A percentile compares a stretch with the other conserved stretches of the same genome.
These are phyloP conservation scores for Seira ritae DNA, from an alignment of 2,888 invertebrate genomes.

Conservation along the genomic window DNA sequence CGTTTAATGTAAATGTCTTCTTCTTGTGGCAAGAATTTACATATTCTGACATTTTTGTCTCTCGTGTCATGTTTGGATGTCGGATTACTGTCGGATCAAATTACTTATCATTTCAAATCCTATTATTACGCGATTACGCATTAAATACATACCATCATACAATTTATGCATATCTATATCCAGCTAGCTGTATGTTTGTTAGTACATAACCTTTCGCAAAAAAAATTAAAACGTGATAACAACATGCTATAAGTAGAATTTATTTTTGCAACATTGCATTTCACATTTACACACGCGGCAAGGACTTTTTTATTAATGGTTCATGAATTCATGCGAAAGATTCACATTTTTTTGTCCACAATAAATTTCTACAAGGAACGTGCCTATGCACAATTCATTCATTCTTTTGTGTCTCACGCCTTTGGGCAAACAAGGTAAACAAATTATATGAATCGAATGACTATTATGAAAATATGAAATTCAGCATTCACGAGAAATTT, in stretches of 20 bases:
- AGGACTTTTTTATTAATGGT: background rate
- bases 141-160: too few species aligned
- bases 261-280: background rate
- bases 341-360: background rate
- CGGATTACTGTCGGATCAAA: background rate
- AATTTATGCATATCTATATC: background rate
- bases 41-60: background rate
- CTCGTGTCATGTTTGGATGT: background rate
- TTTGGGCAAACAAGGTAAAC: background rate
- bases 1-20: too few species aligned
- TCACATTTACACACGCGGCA: background rate
- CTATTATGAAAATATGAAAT: background rate
- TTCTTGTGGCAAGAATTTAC: background rate
- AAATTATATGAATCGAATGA: background rate
- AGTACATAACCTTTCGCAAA: background rate
- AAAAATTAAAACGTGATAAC: background rate
- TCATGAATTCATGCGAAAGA: background rate
- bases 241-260: background rate
- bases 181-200: background rate
- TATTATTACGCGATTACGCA: too few species aligned
- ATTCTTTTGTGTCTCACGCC: background rate
- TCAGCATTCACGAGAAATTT: background rate
- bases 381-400: background rate
- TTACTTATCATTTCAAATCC: background rate
- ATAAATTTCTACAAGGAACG: background rate